Evolutionary conservation across 2,113 vertebrate species (phyloP).

Genomic region (Eudyptes chrysolophus): DNA sequence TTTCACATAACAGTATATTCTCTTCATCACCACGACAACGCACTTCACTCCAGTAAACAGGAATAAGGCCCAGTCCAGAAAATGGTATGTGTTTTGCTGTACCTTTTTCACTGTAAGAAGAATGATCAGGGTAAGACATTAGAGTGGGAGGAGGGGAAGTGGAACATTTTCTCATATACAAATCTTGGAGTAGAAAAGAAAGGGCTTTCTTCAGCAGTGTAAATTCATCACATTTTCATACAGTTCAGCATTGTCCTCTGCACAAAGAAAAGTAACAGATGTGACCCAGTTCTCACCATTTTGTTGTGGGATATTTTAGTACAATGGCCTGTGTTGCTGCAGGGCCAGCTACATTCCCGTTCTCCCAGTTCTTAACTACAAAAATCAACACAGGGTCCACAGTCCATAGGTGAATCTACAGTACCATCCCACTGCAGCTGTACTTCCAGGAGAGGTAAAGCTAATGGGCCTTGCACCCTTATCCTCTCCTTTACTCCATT

Average conservation of each 20-base stretch:
- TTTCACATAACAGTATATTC: constrained; percentile 84
- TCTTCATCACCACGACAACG: constrained; percentile 85
- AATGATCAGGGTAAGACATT: background rate
- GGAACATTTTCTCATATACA: background rate
- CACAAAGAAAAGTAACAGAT: constrained; percentile 35
- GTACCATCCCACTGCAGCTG: background rate
- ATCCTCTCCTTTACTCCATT: background rate
- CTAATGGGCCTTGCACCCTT: background rate
- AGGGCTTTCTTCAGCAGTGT: background rate
- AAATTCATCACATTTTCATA: constrained; percentile 29
- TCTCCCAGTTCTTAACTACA: background rate
- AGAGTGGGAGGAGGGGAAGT: background rate
- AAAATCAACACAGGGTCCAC: background rate
- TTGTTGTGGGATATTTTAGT: background rate
- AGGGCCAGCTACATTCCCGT: background rate
- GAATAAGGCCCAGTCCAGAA: constrained; percentile 70
- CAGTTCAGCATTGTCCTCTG: constrained; percentile 26
- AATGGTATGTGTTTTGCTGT: constrained; percentile 75
- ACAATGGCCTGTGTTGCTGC: background rate
- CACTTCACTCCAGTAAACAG: constrained; percentile 83
- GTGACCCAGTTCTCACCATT: constrained; percentile 46
- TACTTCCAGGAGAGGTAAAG: background rate
- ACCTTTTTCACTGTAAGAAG: constrained; percentile 77
- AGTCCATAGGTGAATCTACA: background rate
- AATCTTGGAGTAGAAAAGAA: background rate